Conservation (phyloP, 2,797 vertebrate genomes). For the Ara ararauna region DNA sequence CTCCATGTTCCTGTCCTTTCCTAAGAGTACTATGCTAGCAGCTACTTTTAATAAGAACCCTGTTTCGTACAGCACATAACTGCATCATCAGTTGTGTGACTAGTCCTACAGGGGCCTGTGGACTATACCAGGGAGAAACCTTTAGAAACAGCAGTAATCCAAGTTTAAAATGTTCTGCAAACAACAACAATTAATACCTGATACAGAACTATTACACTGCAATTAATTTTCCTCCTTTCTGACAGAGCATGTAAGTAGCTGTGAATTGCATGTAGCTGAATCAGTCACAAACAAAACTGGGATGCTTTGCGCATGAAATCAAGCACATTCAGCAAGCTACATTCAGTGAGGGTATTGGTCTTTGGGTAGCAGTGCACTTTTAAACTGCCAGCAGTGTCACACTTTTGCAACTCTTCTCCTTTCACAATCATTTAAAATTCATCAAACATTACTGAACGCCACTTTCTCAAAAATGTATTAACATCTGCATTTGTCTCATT, state of each 20-base stretch:
- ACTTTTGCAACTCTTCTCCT: not conserved
- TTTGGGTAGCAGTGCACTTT: not conserved
- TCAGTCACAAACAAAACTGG: not conserved
- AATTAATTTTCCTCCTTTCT: not conserved
- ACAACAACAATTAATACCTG: not conserved
- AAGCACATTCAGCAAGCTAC: not conserved
- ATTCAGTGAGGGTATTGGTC: not conserved
- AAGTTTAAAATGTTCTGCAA: not conserved
- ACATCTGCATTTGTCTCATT: constrained; percentile 9
- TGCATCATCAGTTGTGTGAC: not conserved
- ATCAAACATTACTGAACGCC: not conserved
- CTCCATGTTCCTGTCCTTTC: not conserved
- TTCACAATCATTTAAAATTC: not conserved
- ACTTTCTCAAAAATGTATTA: constrained; percentile 26
- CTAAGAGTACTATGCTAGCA: not conserved
- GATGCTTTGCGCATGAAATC: not conserved
- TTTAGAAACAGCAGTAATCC: not conserved
- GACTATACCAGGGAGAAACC: not conserved
- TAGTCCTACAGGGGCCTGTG: not conserved
- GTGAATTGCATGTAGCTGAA: not conserved
- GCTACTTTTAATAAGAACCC: not conserved
- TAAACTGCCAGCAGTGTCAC: not conserved
- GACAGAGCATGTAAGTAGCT: not conserved
- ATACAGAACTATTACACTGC: not conserved
- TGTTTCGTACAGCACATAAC: not conserved